Conservation (phyloP, 2,888 invertebrate genomes). For the Notodonta dromedarius region DNA sequence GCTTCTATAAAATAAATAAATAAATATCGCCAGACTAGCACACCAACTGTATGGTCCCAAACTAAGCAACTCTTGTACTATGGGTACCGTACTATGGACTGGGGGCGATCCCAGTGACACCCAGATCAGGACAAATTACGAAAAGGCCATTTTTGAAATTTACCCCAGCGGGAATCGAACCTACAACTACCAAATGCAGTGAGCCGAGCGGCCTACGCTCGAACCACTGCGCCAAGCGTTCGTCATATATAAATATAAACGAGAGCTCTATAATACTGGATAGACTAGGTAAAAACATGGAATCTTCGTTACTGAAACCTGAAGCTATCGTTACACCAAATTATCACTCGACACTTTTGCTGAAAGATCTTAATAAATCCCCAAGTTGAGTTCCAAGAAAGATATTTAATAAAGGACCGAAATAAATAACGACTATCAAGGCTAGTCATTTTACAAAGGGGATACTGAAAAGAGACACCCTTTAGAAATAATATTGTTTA, state of each 20-base stretch:
- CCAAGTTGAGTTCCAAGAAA: constrained; percentile 40
- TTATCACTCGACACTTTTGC: constrained; percentile 32
- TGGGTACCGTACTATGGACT: too few relatives aligned
- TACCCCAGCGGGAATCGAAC: too few relatives aligned
- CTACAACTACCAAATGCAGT: too few relatives aligned
- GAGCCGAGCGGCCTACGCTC: too few relatives aligned
- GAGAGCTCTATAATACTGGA: not conserved
- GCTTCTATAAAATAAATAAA: not conserved
- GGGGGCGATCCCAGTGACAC: too few relatives aligned
- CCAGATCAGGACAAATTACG: too few relatives aligned
- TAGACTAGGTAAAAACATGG: not conserved
- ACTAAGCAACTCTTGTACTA: too few relatives aligned
- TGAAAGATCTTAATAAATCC: constrained; percentile 49
- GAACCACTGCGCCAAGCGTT: too few relatives aligned
- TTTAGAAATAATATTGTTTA: constrained; percentile 64
- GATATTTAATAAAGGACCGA: constrained; percentile 61
- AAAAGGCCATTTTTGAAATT: too few relatives aligned
- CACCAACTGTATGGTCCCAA: too few relatives aligned
- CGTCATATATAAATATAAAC: too few relatives aligned
- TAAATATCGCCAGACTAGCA: too few relatives aligned
- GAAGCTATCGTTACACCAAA: constrained; percentile 29
- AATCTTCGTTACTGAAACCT: constrained; percentile 21
- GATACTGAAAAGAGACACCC: constrained; percentile 57
- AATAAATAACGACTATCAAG: constrained; percentile 66
- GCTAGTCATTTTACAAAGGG: constrained; percentile 61